Evolutionary conservation across 2,888 invertebrate genomes (phyloP).

Genomic region (Epiblema foenella): DNA sequence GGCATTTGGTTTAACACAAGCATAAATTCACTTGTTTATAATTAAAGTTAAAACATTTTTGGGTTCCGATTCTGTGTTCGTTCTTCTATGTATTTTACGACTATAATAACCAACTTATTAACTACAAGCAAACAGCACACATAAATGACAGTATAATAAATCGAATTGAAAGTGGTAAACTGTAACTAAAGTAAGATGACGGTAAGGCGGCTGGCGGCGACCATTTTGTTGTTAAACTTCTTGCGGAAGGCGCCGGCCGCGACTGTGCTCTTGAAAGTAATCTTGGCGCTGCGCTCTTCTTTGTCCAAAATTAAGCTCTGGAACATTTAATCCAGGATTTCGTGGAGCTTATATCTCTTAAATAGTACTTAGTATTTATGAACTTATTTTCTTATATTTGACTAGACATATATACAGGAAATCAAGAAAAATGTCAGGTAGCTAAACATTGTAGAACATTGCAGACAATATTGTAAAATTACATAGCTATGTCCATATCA

Average conservation of each 20-base stretch:
- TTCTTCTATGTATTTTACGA: too few relatives aligned
- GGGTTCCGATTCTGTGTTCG: too few relatives aligned
- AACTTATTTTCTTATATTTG: background rate
- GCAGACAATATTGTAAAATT: background rate
- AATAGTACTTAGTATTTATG: slow-evolving; percentile 7
- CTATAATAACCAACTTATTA: background rate
- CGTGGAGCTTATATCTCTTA: slow-evolving; percentile 40
- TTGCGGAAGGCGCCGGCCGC: slow-evolving; percentile 76
- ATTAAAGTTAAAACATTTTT: background rate
- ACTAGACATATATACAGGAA: slow-evolving; percentile 17
- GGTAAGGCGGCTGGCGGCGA: slow-evolving; percentile 75
- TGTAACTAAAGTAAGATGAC: slow-evolving; percentile 59
- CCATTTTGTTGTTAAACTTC: slow-evolving; percentile 81
- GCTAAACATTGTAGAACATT: slow-evolving; percentile 36
- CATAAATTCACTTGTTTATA: background rate
- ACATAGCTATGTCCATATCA: too few relatives aligned
- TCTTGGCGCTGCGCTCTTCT: slow-evolving; percentile 73
- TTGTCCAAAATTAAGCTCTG: slow-evolving; percentile 78
- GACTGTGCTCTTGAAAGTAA: slow-evolving; percentile 68
- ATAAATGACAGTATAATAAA: background rate
- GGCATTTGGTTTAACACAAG: background rate
- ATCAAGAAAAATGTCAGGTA: slow-evolving; percentile 59
- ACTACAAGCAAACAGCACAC: background rate
- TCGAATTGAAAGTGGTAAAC: background rate
- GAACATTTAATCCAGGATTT: slow-evolving; percentile 62